Evolutionary conservation across 1,140 invertebrate genomes (phyloP).

Genomic region (Drosophila pseudoobscura): DNA sequence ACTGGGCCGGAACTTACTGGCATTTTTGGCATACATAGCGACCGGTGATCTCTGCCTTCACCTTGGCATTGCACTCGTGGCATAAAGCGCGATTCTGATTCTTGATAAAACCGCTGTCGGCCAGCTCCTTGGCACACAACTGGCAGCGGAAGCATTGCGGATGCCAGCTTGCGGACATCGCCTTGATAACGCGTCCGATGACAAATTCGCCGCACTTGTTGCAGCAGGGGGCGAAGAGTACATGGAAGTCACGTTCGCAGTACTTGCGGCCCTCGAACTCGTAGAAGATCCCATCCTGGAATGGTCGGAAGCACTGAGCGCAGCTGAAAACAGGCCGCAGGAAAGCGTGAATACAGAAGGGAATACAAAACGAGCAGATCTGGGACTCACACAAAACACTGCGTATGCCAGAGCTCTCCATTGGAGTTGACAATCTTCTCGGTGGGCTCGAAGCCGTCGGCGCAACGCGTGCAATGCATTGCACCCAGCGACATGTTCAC

Average conservation of each 20-base stretch:
- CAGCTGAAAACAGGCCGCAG: conserved; percentile 87
- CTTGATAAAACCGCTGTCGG: conserved; percentile 98
- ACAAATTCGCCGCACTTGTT: conserved; percentile 98
- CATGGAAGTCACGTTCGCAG: conserved; percentile 99
- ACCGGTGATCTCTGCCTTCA: conserved; percentile 96
- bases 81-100: conserved; percentile 96
- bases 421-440: conserved; percentile 99
- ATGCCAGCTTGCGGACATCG: conserved; percentile 99
- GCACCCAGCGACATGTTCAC: conserved; percentile 91
- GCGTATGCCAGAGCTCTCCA: conserved; percentile 98
- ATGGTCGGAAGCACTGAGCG: conserved; percentile 99
- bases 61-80: conserved; percentile 97
- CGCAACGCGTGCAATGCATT: conserved; percentile 97
- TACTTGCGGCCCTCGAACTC: conserved; percentile 99
- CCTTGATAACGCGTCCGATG: conserved; percentile 99
- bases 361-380: not conserved
- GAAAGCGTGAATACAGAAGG: not conserved
- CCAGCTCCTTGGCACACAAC: conserved; percentile 94
- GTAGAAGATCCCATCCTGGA: conserved; percentile 99
- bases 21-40: conserved; percentile 99
- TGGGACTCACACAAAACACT: conserved; percentile 97
- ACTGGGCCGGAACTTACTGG: conserved; percentile 89
- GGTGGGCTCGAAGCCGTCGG: conserved; percentile 95
- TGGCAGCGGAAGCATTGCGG: conserved; percentile 98
- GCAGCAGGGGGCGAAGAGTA: conserved; percentile 99